These are phyloP conservation scores for Metalampra italica DNA, from an alignment of 2,888 invertebrate genomes.

Conservation along the genomic window DNA sequence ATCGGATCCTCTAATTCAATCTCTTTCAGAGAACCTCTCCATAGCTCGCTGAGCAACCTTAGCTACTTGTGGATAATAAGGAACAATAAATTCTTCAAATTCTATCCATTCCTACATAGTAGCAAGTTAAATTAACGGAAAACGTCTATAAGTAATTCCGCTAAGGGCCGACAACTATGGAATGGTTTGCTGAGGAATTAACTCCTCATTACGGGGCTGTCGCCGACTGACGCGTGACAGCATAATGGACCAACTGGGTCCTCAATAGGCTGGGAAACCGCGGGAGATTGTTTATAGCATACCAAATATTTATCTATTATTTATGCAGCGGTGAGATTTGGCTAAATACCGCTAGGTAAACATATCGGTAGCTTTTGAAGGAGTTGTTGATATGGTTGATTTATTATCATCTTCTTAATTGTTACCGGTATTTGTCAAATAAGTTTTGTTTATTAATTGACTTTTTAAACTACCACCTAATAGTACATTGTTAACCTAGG, in stretches of 20 bases:
- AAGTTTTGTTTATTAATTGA: too few species aligned
- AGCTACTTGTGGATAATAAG: too few species aligned
- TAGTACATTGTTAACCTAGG: too few species aligned
- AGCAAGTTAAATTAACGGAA: background rate
- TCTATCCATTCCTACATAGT: background rate
- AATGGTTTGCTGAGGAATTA: conserved; percentile 12
- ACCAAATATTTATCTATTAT: background rate
- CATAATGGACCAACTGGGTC: conserved; percentile 9
- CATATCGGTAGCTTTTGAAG: too few species aligned
- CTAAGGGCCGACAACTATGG: conserved; percentile 5
- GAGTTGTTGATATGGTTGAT: too few species aligned
- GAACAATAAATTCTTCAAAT: background rate
- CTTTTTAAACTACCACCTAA: too few species aligned
- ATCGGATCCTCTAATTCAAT: too few species aligned
- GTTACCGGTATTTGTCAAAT: too few species aligned
- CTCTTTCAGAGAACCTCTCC: too few species aligned
- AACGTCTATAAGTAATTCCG: background rate
- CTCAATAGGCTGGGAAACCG: background rate
- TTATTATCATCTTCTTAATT: too few species aligned
- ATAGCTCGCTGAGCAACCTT: too few species aligned
- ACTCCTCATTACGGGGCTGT: conserved; percentile 13
- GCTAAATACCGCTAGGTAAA: background rate
- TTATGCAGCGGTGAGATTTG: background rate
- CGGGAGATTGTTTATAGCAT: background rate
- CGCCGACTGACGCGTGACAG: conserved; percentile 6